These are phyloP conservation scores for Catharus fuscescens DNA, from an alignment of 2,113 vertebrate species.

Conservation along the genomic window DNA sequence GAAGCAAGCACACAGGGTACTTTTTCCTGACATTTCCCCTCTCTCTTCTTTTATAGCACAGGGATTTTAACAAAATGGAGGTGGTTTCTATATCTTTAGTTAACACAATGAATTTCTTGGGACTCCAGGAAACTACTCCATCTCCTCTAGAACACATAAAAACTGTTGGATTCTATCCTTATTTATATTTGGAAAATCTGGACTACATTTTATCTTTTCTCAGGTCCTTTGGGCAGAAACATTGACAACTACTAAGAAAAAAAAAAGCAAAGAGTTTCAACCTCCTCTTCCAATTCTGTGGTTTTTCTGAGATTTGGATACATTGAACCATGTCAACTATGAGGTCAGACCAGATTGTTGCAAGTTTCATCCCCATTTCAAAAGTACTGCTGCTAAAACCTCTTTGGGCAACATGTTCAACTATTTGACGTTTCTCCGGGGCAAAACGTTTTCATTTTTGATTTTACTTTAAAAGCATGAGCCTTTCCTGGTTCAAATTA, in stretches of 20 bases:
- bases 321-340: not conserved
- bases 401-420: not conserved
- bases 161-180: not conserved
- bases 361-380: not conserved
- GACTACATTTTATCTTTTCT: not conserved
- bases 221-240: not conserved
- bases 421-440: not conserved
- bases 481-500: not conserved
- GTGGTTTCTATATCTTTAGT: not conserved
- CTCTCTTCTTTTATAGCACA: not conserved
- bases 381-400: not conserved
- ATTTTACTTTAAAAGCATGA: not conserved
- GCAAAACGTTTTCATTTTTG: not conserved
- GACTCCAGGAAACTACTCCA: not conserved
- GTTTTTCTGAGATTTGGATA: not conserved
- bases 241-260: not conserved
- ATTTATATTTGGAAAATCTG: not conserved
- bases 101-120: not conserved
- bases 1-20: not conserved
- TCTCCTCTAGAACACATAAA: not conserved
- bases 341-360: not conserved
- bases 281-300: not conserved
- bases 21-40: not conserved
- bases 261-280: not conserved
- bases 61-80: not conserved